phyloP scores from a whole-genome alignment of 2,888 invertebrate species.

The Xanthia togata region DNA sequence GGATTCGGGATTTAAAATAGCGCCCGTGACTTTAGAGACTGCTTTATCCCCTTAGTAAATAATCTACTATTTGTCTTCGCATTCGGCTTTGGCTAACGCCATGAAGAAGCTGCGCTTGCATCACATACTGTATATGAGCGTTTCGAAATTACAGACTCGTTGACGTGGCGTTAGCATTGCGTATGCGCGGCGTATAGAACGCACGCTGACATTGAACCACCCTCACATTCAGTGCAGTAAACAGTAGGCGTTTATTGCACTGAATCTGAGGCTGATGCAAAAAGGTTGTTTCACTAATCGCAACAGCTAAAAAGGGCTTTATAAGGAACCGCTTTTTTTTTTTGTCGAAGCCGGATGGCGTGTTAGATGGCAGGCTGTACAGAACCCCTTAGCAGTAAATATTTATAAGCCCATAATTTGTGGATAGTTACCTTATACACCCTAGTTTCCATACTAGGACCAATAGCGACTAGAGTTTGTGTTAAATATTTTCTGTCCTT shows the following conservation, averaged over 20 bases:
- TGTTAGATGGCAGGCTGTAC: too few species aligned
- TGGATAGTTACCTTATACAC: conserved; percentile 94
- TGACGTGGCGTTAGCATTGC: not conserved
- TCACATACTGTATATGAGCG: not conserved
- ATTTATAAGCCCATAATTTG: conserved; percentile 1
- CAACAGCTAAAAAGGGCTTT: too few species aligned
- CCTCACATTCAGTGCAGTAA: not conserved
- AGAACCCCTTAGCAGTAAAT: not conserved
- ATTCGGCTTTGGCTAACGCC: not conserved
- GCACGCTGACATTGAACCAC: not conserved
- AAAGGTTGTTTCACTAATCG: not conserved
- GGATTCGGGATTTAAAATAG: too few species aligned
- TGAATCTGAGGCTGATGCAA: too few species aligned
- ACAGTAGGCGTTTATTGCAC: too few species aligned
- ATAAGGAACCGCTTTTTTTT: too few species aligned
- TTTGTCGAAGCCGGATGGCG: too few species aligned
- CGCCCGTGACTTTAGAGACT: too few species aligned
- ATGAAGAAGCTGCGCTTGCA: not conserved
- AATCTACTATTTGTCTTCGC: not conserved
- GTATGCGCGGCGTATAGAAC: not conserved
- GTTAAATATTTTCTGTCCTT: conserved; percentile 97
- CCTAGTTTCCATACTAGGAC: conserved; percentile 96
- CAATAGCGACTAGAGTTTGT: conserved; percentile 95
- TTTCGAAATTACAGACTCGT: not conserved
- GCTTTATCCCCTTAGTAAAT: too few species aligned